Conservation (phyloP, 1,140 invertebrate genomes). For the Meloidogyne floridensis region DNA sequence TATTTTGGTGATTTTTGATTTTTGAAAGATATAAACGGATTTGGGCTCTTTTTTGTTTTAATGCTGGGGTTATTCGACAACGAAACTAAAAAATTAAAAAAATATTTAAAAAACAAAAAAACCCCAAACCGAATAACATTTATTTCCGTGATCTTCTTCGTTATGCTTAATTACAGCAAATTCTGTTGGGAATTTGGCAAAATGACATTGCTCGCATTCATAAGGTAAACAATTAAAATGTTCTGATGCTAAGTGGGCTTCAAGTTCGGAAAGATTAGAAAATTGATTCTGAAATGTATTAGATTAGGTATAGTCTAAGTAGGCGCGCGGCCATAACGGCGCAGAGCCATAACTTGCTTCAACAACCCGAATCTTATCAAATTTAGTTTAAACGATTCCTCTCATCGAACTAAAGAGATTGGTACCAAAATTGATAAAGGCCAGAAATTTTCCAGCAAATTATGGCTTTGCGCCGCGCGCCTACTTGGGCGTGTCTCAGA, state of each 20-base stretch:
- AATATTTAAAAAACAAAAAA: not conserved
- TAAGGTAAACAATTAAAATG: constrained; percentile 48
- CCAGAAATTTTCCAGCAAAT: no score
- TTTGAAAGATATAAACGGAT: constrained; percentile 20
- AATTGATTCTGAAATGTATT: not conserved
- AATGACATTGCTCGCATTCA: constrained; percentile 51
- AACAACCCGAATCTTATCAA: no score
- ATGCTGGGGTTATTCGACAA: constrained; percentile 33
- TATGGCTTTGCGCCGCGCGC: no score
- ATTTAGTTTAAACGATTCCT: no score
- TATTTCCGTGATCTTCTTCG: constrained; percentile 34
- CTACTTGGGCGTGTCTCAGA: no score
- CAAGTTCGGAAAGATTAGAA: constrained; percentile 23
- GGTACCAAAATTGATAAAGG: no score
- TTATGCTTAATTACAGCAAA: constrained; percentile 41
- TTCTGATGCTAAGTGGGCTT: constrained; percentile 44
- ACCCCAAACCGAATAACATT: constrained; percentile 16
- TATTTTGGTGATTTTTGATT: constrained; percentile 12
- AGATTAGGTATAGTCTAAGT: no score
- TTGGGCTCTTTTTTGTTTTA: constrained; percentile 22
- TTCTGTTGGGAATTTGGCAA: constrained; percentile 51
- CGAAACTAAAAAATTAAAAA: constrained; percentile 29
- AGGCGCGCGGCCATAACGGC: no score
- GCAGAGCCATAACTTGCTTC: no score
- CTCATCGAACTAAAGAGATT: no score